Base-by-base conservation (phyloP, 2,888 invertebrate species). In the Anoncus sp. region DNA sequence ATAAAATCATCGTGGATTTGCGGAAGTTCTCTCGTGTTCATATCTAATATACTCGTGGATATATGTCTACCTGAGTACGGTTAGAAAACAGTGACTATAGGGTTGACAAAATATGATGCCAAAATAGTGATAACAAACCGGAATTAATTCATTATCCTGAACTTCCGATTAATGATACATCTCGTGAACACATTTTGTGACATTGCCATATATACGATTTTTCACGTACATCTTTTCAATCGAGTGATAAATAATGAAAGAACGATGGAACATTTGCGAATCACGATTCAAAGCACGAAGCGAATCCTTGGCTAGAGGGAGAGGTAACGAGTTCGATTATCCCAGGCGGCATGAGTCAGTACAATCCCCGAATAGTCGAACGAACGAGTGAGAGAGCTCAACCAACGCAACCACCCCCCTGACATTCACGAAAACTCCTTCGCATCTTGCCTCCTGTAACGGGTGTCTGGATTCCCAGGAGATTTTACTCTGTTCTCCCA, bases 261-360 rank as follows among this genome's bases (percentile, higher is more conserved):
- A 57, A 62, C 38, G 49, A 69, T 74, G 69, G 18, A 66, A 62
- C 45, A 35, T 69, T 55, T 31, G 27, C 18, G 63, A 73, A 79
- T 78, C 49, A 43, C 60, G 81, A 90, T 90, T 90, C 90, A 63
- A 60, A 65, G 81, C 90, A 89, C 90, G 90, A 87, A 88, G 81
- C 85, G 88, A 90, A 89, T 88, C 87, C 85, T 72, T 51, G 38
- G 55, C 70, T 16, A 62, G 82, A 80, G 85, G 87, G 85, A 85
- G 84, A 85, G 82, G 88, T 90, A 90, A 90, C 89, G 89, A 89
- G 89, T 90, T 90, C 88, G 88, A 90, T 91, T 90, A 90, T 90
- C 87, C 81, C 59, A 83, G 79, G 81, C 83, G 86, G 85, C 87
- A 88, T 88, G 90, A 90, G 89, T 90, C 89, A 89, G 87, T 88